Conservation (phyloP, 1,140 invertebrate genomes). For the Rhagoletis zephyria region DNA sequence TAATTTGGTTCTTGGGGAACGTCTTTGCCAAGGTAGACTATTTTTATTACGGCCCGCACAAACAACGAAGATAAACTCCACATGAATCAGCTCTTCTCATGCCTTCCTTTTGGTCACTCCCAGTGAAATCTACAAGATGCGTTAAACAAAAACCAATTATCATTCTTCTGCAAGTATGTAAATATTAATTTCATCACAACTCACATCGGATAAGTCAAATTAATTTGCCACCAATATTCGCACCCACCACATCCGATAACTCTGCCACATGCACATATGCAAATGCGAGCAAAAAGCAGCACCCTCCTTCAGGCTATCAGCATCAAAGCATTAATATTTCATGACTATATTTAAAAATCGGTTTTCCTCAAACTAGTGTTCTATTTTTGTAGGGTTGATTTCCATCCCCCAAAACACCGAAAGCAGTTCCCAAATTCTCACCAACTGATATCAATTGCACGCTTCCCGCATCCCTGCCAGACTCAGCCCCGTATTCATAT, state of each 20-base stretch:
- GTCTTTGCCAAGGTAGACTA: no score
- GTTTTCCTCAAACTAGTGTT: neutral
- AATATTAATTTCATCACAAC: neutral
- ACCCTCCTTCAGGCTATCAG: neutral
- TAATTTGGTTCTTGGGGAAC: no score
- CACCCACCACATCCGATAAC: neutral
- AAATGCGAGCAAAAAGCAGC: neutral
- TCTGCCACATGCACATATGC: neutral
- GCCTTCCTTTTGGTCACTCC: no score
- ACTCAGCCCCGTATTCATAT: neutral
- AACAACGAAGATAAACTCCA: no score
- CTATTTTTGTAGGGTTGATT: neutral
- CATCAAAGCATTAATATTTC: neutral
- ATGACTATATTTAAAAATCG: slow-evolving; percentile 26
- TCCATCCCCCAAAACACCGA: neutral
- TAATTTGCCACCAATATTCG: neutral
- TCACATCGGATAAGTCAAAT: neutral
- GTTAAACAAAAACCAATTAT: no score
- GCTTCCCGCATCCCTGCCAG: neutral
- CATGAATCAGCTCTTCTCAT: no score
- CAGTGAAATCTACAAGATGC: no score
- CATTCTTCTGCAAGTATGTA: no score
- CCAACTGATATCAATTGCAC: slow-evolving; percentile 5
- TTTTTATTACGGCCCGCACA: no score
- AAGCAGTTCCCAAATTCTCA: neutral